These are phyloP conservation scores for Dendrolimus punctatus DNA, from an alignment of 1,140 invertebrate genomes.

Conservation along the genomic window DNA sequence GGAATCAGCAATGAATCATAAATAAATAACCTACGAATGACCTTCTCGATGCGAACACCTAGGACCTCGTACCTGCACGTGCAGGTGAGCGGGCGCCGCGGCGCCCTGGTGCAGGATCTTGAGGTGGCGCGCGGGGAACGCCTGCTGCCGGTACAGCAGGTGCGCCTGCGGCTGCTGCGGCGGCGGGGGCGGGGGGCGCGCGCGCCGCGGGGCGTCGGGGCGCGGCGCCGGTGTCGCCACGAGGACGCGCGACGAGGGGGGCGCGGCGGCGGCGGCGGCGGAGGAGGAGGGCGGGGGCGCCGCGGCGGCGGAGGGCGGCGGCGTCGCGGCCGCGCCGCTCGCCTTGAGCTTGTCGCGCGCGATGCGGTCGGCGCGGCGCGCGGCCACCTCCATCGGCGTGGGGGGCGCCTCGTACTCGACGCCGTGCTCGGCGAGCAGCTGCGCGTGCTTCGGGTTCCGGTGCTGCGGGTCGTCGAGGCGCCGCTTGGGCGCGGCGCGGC, in stretches of 20 bases:
- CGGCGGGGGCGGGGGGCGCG: conserved; percentile 4
- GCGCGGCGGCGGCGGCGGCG: conserved; percentile 78
- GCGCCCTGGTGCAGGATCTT: conserved; percentile 44
- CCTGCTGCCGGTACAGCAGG: conserved; percentile 28
- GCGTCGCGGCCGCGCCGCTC: too few relatives aligned
- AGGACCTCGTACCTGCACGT: too few relatives aligned
- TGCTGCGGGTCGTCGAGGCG: conserved; percentile 79
- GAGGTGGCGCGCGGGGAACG: conserved; percentile 38
- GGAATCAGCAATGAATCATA: too few relatives aligned
- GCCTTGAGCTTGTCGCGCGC: conserved; percentile 81
- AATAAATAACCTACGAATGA: too few relatives aligned
- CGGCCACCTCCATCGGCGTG: conserved; percentile 88
- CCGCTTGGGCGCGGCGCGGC: conserved; percentile 81
- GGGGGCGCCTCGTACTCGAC: conserved; percentile 91
- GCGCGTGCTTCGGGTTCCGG: conserved; percentile 90
- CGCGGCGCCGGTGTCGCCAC: conserved; percentile 8
- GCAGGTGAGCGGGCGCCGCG: conserved; percentile 29
- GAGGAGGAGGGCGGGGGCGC: conserved; percentile 83
- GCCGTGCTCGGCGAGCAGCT: conserved; percentile 85
- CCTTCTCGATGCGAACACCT: too few relatives aligned
- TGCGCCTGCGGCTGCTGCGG: conserved; percentile 9
- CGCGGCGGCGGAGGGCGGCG: conserved; percentile 31
- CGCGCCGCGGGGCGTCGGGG: conserved; percentile 8
- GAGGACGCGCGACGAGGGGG: conserved; percentile 8
- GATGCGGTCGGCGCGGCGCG: conserved; percentile 87